Evolutionary conservation across 92 coral and sea anemone species (phyloP).

Genomic region (Parazoanthus darwini): DNA sequence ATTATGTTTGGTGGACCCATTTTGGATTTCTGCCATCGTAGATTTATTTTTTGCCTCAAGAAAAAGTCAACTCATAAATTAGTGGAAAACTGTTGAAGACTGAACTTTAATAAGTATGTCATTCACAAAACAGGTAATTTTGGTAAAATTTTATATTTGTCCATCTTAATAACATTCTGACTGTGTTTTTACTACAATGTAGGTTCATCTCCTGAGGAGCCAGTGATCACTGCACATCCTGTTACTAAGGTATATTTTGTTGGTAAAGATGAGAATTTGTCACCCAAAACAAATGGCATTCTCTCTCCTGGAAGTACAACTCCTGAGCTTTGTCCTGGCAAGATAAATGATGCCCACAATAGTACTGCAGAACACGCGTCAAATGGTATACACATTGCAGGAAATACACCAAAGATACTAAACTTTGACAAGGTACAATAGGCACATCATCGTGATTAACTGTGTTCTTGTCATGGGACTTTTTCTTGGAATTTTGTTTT

Average conservation of each 20-base stretch:
- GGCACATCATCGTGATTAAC: no score
- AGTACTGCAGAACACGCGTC: background rate
- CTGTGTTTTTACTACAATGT: no score
- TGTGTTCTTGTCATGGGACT: background rate
- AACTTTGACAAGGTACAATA: background rate
- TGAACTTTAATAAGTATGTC: no score
- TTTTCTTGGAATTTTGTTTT: no score
- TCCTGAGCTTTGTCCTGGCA: background rate
- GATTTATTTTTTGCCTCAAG: no score
- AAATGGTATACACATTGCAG: conserved; percentile 23
- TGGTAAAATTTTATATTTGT: no score
- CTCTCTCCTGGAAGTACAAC: conserved; percentile 3
- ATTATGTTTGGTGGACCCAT: no score
- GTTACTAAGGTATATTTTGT: conserved; percentile 80
- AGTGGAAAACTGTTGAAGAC: no score
- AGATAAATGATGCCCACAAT: background rate
- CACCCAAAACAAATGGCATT: conserved; percentile 16
- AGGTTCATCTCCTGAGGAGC: conserved; percentile 18
- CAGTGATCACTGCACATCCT: conserved; percentile 37
- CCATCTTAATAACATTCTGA: no score
- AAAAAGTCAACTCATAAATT: no score
- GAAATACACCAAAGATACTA: background rate
- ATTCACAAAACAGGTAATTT: no score
- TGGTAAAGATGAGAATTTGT: conserved; percentile 60
- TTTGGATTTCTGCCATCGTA: no score